Conservation (phyloP, 1,140 invertebrate species). For the Neodiprion virginianus region DNA sequence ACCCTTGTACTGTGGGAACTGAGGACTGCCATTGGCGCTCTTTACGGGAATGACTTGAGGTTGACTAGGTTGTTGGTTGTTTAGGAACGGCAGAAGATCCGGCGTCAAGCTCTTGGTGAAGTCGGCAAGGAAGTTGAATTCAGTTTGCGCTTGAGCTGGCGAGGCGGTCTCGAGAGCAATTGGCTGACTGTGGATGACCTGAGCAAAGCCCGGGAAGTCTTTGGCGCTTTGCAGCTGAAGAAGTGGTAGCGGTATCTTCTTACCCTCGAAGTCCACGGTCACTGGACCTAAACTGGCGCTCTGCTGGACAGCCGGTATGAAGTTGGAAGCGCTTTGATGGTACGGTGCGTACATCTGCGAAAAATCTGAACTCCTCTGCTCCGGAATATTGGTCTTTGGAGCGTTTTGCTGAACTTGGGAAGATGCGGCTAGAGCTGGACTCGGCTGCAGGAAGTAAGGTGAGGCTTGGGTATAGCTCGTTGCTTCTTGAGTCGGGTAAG, state of each 20-base stretch:
- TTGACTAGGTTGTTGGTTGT: conserved; percentile 30
- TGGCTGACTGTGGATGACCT: conserved; percentile 35
- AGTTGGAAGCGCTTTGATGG: conserved; percentile 11
- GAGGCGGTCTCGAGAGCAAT: conserved; percentile 31
- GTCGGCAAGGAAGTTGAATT: conserved; percentile 32
- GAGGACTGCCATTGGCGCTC: conserved; percentile 27
- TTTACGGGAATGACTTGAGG: conserved; percentile 39
- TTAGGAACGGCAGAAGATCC: conserved; percentile 24
- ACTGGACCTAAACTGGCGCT: background rate
- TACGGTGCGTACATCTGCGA: conserved; percentile 4
- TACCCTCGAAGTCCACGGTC: conserved; percentile 27
- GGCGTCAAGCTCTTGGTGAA: conserved; percentile 21
- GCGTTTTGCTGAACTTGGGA: background rate
- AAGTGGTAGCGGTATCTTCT: conserved; percentile 30
- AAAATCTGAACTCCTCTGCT: background rate
- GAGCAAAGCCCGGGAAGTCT: conserved; percentile 27
- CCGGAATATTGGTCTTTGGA: background rate
- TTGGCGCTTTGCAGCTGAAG: conserved; percentile 32
- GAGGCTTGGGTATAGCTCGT: background rate
- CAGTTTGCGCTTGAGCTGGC: conserved; percentile 34
- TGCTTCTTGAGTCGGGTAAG: background rate
- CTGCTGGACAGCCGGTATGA: background rate
- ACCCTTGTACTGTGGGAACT: conserved; percentile 43
- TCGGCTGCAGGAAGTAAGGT: background rate
- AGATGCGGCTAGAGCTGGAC: background rate